Conservation (phyloP, 2,113 vertebrate species). For the Leucosticte australis region DNA sequence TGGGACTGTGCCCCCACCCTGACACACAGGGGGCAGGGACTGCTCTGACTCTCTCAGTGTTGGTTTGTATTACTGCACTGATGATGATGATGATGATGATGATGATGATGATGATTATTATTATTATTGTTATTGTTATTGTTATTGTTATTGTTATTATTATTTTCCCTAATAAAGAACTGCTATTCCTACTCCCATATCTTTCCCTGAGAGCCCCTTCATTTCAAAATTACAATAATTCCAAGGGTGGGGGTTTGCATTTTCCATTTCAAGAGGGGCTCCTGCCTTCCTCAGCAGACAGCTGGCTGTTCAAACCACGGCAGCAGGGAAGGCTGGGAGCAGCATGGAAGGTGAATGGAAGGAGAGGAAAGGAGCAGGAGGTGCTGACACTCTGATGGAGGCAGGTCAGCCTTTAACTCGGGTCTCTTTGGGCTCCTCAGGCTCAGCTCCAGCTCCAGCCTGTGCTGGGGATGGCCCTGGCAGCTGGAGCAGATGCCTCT, state of each 20-base stretch:
- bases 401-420: neutral
- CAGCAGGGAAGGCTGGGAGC: neutral
- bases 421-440: slow-evolving; percentile 6
- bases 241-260: accelerated
- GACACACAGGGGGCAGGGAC: accelerated
- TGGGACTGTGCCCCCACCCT: neutral
- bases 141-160: too few relatives aligned
- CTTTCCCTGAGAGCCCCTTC: neutral
- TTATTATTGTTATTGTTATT: too few relatives aligned
- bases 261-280: neutral
- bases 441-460: neutral
- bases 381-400: neutral
- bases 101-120: too few relatives aligned
- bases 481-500: slow-evolving; percentile 26
- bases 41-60: accelerated
- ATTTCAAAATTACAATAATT: neutral
- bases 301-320: neutral
- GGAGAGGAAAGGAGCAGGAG: neutral
- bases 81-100: too few relatives aligned
- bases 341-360: neutral
- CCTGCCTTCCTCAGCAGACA: neutral
- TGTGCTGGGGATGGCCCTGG: neutral
- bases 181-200: neutral
- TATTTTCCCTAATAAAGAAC: neutral
- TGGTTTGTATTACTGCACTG: neutral